These are phyloP conservation scores for Motacilla alba DNA, from an alignment of 2,113 vertebrate species.

Conservation along the genomic window DNA sequence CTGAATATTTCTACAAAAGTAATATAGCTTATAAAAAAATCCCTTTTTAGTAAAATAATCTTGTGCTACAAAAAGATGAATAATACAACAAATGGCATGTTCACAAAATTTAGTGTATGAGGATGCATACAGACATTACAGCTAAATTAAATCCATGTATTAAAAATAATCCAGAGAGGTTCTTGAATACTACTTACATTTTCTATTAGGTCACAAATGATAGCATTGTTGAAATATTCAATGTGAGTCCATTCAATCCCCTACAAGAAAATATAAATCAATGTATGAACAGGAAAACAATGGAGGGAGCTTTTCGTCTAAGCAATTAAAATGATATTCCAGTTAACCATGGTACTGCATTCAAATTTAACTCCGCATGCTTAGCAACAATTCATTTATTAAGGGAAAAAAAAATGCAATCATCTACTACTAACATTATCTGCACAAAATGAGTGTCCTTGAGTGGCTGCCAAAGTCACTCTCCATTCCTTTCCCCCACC, in stretches of 20 bases:
- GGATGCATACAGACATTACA: neutral
- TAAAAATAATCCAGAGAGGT: neutral
- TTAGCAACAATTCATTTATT: neutral
- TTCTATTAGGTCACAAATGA: conserved; percentile 98
- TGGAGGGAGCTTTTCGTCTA: neutral
- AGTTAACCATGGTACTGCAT: neutral
- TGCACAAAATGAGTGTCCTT: neutral
- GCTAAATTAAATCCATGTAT: neutral
- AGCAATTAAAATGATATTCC: neutral
- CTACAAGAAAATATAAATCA: conserved; percentile 67
- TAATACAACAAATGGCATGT: neutral
- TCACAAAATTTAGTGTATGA: neutral
- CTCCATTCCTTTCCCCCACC: conserved; percentile 70
- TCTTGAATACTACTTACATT: conserved; percentile 84
- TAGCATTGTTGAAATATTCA: conserved; percentile 97
- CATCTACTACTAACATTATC: neutral
- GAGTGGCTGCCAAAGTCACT: conserved; percentile 33
- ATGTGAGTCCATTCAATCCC: conserved; percentile 98
- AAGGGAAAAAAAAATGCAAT: neutral
- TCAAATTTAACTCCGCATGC: neutral
- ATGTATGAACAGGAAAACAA: neutral
- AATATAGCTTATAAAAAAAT: neutral
- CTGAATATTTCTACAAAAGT: neutral
- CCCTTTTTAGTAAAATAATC: neutral
- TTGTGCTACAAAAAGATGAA: neutral